Percentiles rank a stretch among this genome's conserved stretches.
These are phyloP conservation scores for Argyresthia albistria DNA, from an alignment of 2,888 invertebrate species.

Conservation along the genomic window DNA sequence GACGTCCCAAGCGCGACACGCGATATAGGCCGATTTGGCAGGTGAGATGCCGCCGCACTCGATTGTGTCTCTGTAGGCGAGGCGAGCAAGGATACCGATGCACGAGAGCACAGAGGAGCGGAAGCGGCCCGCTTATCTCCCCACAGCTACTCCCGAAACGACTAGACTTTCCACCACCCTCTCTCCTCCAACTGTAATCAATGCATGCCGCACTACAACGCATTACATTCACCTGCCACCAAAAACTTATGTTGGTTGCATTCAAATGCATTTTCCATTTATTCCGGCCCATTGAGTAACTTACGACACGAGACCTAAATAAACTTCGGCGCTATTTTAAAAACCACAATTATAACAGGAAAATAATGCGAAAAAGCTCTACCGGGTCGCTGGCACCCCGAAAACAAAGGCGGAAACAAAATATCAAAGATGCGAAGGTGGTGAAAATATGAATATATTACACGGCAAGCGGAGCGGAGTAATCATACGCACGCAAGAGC, in stretches of 20 bases:
- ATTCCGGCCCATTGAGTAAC: too few species aligned
- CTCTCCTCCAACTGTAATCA: neutral
- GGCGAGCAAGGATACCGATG: conserved; percentile 16
- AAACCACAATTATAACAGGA: neutral
- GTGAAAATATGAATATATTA: conserved; percentile 70
- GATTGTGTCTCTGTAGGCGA: conserved; percentile 19
- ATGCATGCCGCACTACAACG: neutral
- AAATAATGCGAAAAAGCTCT: conserved; percentile 6
- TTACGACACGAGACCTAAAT: neutral
- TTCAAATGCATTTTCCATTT: neutral
- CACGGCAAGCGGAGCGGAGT: conserved; percentile 44
- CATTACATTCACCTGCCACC: conserved; percentile 2
- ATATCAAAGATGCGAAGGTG: conserved; percentile 61
- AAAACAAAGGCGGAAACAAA: conserved; percentile 46
- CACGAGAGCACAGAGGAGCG: conserved; percentile 16
- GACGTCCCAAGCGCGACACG: conserved; percentile 30
- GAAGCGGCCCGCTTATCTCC: conserved; percentile 25
- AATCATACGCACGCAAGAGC: conserved; percentile 67
- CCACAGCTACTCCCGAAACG: conserved; percentile 5
- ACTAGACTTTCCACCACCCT: neutral
- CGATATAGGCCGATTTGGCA: conserved; percentile 33
- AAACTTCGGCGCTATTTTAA: conserved; percentile 9
- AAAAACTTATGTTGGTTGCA: neutral
- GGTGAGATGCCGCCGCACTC: conserved; percentile 18
- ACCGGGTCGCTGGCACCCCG: conserved; percentile 13